phyloP scores from a whole-genome alignment of 2,113 vertebrate species.

The Stercorarius parasiticus region DNA sequence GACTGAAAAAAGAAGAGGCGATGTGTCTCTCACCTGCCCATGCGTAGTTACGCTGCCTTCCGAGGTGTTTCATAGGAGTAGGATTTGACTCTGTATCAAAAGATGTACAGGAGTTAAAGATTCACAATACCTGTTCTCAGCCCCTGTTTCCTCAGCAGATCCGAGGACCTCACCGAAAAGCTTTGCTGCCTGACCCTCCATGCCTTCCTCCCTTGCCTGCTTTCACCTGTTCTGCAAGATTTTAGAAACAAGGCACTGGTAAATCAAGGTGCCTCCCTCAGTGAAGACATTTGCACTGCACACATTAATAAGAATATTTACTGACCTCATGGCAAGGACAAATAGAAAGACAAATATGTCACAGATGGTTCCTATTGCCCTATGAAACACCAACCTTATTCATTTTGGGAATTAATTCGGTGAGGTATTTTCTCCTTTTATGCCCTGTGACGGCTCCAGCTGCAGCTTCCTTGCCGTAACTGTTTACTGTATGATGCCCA shows the following conservation, averaged over 20 bases:
- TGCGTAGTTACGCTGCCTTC: accelerated
- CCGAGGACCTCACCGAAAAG: neutral
- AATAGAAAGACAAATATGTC: neutral
- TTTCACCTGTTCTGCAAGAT: neutral
- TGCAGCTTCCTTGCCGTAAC: neutral
- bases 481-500: neutral
- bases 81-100: neutral
- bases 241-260: neutral
- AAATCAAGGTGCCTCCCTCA: neutral
- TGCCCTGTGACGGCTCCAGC: neutral
- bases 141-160: neutral
- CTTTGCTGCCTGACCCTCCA: neutral
- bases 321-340: neutral
- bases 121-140: neutral
- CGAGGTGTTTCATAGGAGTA: neutral
- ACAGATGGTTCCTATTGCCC: neutral
- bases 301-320: neutral
- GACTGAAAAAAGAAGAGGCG: neutral
- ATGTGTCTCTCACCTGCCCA: neutral
- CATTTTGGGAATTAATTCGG: neutral
- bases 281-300: neutral
- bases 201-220: neutral
- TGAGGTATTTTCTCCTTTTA: neutral
- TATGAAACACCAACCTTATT: neutral
- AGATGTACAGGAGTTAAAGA: neutral